Percentiles rank a stretch among this genome's conserved stretches.
These are phyloP conservation scores for Lasioglossum malachurum DNA, from an alignment of 2,888 invertebrate genomes.

Conservation along the genomic window DNA sequence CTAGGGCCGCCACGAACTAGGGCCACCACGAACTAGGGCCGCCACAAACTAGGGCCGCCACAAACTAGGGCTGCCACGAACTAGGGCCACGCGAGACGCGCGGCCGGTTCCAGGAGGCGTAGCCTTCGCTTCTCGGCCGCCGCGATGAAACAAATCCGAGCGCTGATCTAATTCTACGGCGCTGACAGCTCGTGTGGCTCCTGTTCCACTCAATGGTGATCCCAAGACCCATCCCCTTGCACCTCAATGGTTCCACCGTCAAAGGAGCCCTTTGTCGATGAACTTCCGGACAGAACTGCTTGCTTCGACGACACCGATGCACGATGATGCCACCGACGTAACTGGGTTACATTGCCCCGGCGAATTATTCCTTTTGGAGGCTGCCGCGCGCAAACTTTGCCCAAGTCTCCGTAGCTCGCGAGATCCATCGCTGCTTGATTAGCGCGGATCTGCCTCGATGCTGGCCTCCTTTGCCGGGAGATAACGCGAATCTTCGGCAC, in stretches of 20 bases:
- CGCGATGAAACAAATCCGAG: too few species aligned
- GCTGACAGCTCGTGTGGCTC: conserved; percentile 4
- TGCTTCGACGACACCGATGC: conserved; percentile 41
- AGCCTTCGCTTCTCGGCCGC: too few species aligned
- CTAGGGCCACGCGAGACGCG: too few species aligned
- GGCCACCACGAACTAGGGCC: too few species aligned
- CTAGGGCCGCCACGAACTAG: too few species aligned
- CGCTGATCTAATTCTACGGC: background rate
- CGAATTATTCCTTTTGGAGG: conserved; percentile 60
- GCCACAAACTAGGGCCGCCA: too few species aligned
- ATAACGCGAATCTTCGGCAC: background rate
- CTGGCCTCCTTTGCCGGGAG: conserved; percentile 6
- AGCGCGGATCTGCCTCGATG: background rate
- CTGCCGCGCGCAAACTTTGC: conserved; percentile 35
- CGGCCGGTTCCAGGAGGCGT: too few species aligned
- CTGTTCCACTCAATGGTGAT: conserved; percentile 27
- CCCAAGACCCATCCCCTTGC: background rate
- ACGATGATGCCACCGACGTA: conserved; percentile 31
- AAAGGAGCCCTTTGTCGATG: conserved; percentile 53
- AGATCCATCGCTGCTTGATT: conserved; percentile 62
- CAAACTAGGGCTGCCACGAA: too few species aligned
- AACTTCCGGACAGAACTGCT: conserved; percentile 58
- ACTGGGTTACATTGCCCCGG: conserved; percentile 54
- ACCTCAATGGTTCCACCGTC: conserved; percentile 20
- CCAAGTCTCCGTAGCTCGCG: conserved; percentile 50